Evolutionary conservation across 2,888 invertebrate genomes (phyloP), one percentile per base, ranked within the genome.

Genomic region (Adelognathus sp.): DNA sequence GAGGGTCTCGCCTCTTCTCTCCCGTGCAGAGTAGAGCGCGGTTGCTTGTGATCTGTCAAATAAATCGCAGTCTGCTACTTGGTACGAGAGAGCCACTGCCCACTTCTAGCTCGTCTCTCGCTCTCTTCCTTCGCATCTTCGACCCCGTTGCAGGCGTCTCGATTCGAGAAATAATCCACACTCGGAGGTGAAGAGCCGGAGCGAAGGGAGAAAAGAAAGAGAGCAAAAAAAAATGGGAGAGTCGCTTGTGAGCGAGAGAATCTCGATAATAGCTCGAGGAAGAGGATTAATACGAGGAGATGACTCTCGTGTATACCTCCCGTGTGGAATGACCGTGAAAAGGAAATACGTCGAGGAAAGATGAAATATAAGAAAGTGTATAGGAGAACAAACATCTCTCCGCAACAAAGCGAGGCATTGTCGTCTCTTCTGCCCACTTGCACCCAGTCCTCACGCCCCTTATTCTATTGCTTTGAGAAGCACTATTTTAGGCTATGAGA

Each of bases 21-120:
- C n/a, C n/a, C n/a, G n/a, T n/a, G n/a, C n/a, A n/a, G n/a, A n/a
- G n/a, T n/a, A n/a, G n/a, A n/a, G n/a, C n/a, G n/a, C n/a, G n/a
- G n/a, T n/a, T 70, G 76, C 83, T 83, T 79, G 86, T 85, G 88
- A 89, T 88, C 88, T 89, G 87, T 89, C 89, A 89, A 89, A 89
- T 88, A 89, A 89, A 89, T 89, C 89, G 88, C 86, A 83, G 83
- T 83, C 82, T 82, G 83, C 84, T 88, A 87, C 88, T 88, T 86
- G n/a, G 85, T 84, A 84, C 84, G 86, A 80, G 61, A 81, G 64
- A 69, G 64, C 52, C 58, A 54, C 64, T 63, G 70, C 72, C 72
- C 24, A 82, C 61, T 79, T 80, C 74, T 77, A 36, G 80, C 66
- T 73, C 76, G 60, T 75, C 46, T 76, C n/a, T n/a, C n/a, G n/a